Base-by-base conservation (phyloP, 2,797 vertebrate species). In the Avahi laniger region DNA sequence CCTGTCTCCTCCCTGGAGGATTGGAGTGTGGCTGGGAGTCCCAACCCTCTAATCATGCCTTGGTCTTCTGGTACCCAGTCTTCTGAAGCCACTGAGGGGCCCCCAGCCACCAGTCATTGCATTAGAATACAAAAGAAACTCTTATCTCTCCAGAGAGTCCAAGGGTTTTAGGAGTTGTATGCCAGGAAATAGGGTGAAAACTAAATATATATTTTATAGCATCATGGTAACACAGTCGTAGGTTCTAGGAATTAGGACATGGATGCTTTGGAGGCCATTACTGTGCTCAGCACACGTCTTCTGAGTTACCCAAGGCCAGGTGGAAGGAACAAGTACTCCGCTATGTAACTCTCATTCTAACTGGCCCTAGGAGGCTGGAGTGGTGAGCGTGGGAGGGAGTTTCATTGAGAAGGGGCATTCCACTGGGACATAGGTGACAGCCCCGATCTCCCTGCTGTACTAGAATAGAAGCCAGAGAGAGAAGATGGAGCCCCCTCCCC, bases 321-420 rank as follows among this genome's bases (percentile, higher is more conserved):
- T 38, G 6, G 26, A 28, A n/a, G 3, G 50, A 57, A 28, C 30
- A 80, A 63, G 41, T 6, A 2, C 10, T 30, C 50, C 11, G 0
- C 17, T 73, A 3, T 43, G 52, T 41, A 5, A 30, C 4, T 4
- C 48, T 33, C 33, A 14, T 26, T 35, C 24, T 70, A 33, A n/a
- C 24, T 24, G 33, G 22, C 22, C n/a, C 5, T 59, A 33, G 30
- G 8, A 76, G 1, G 14, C 54, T 75, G 6, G 10, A 7, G 5
- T 26, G 2, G 83, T 0, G 0, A 59, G 28, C 0, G 30, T 10
- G 24, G 46, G n/a, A 2, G 20, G 41, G 7, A 4, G 30, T 13
- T 22, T 67, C 57, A 4, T 2, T 43, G 46, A 65, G 63, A 43
- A 63, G 20, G 22, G 50, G 9, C 11, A 26, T 35, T 35, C 67